Conservation (phyloP, 2,797 vertebrate species). For the Poecilia wingei region DNA sequence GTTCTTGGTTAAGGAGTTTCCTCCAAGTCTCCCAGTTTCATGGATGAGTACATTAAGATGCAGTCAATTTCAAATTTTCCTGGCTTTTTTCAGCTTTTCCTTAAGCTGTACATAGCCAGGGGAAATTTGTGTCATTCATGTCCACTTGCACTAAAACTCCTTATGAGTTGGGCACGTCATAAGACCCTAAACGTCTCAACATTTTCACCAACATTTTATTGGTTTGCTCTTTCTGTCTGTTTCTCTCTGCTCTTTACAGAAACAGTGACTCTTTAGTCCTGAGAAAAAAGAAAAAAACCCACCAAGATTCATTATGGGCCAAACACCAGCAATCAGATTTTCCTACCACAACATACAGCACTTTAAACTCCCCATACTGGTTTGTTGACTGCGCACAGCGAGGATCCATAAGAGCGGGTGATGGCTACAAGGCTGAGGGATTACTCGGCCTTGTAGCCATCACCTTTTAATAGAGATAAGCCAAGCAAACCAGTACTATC, state of each 20-base stretch:
- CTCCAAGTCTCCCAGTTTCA: conserved; percentile 23
- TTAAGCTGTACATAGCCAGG: conserved; percentile 23
- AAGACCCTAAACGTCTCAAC: conserved; percentile 11
- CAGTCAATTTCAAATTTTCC: conserved; percentile 42
- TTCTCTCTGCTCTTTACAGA: conserved; percentile 14
- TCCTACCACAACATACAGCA: conserved; percentile 56
- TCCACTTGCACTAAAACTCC: conserved; percentile 10
- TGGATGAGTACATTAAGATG: conserved; percentile 25
- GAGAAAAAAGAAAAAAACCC: conserved; percentile 6
- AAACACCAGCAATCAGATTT: conserved; percentile 60
- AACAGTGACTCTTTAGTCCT: conserved; percentile 35
- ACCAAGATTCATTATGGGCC: conserved; percentile 30
- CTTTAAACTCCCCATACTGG: conserved; percentile 29
- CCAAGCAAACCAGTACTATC: conserved; percentile 50
- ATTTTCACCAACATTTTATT: conserved; percentile 16
- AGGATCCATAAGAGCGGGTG: conserved; percentile 52
- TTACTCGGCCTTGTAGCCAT: conserved; percentile 59
- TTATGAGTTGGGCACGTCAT: neutral
- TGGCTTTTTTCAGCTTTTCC: conserved; percentile 51
- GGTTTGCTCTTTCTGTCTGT: neutral
- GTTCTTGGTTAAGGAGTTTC: neutral
- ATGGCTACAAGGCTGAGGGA: conserved; percentile 55
- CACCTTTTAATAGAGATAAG: conserved; percentile 71
- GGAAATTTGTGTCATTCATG: conserved; percentile 43
- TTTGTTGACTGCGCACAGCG: conserved; percentile 33